Evolutionary conservation across 2,888 invertebrate genomes (phyloP), one percentile per base, ranked within the genome.

Genomic region (Bhutanitis thaidina): DNA sequence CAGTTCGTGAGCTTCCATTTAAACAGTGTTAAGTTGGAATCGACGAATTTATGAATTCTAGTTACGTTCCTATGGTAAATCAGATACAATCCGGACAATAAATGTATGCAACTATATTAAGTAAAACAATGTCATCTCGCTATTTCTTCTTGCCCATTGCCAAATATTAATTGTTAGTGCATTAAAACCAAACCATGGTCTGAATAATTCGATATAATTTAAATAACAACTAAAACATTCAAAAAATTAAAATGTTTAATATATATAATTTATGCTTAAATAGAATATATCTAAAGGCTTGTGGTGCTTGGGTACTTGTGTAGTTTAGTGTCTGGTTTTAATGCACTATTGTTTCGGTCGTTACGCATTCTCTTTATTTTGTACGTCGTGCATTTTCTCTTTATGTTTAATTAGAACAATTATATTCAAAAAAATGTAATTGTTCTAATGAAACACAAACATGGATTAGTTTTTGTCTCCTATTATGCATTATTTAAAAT

Each of bases 221-320:
- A 43, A 51, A 27, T 40, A 43, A 44, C 40, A 44, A 9, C n/a
- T n/a, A n/a, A n/a, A n/a, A n/a, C n/a, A n/a, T 38, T 46, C 27
- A 41, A 47, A 43, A 29, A 14, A n/a, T n/a, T n/a, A 27, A 27
- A 63, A 74, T 64, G 50, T 71, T 62, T 80, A 82, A 80, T 77
- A 81, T 84, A 78, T 79, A 69, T 45, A n/a, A 69, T 75, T 77
- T 77, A 72, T 70, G 67, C 68, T 69, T 77, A 59, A 64, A 72
- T 75, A 71, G 70, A 69, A 67, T 77, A 77, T 80, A 77, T 82
- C 80, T 79, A 77, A 77, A 74, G 62, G 81, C 77, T 81, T 81
- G 65, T 69, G 88, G 87, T 87, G 87, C 81, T 83, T 85, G 82
- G 86, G 84, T 82, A 78, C 72, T 66, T 74, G 65, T 71, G 67